phyloP scores from a whole-genome alignment of 2,888 invertebrate species.

The Gerris lacustris region DNA sequence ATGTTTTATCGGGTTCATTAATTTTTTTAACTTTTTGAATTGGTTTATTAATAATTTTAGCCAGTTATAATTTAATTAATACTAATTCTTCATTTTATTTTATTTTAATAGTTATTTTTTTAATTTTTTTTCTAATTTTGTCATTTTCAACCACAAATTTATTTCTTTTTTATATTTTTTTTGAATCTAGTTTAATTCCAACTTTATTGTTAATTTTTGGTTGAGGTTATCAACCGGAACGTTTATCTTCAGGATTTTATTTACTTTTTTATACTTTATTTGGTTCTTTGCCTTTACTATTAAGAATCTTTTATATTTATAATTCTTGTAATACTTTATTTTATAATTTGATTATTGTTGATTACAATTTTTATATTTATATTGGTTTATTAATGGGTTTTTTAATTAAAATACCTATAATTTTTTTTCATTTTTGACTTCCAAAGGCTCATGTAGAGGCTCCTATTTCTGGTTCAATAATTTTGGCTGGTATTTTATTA shows the following conservation, averaged over 20 bases:
- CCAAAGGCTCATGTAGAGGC: conserved; percentile 67
- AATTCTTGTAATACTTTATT: conserved; percentile 10
- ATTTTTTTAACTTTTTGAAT: too few species aligned
- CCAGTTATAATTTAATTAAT: too few species aligned
- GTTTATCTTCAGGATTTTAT: conserved; percentile 52
- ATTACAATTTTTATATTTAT: not conserved
- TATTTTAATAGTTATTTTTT: conserved; percentile 43
- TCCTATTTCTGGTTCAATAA: conserved; percentile 57
- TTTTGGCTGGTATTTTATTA: conserved; percentile 59
- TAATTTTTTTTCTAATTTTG: conserved; percentile 45
- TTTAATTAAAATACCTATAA: conserved; percentile 60
- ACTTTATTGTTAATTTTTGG: conserved; percentile 54
- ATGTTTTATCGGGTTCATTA: too few species aligned
- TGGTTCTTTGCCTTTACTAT: conserved; percentile 53
- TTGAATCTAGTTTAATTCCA: conserved; percentile 47
- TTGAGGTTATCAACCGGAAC: conserved; percentile 56
- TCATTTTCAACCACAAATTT: conserved; percentile 48
- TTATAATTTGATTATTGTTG: conserved; percentile 2
- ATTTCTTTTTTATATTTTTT: conserved; percentile 34
- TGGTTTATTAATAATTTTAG: too few species aligned
- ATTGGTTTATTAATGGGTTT: conserved; percentile 35
- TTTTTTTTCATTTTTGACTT: conserved; percentile 55
- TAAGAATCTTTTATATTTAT: conserved; percentile 40
- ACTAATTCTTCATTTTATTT: too few species aligned
- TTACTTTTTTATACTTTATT: conserved; percentile 59